Evolutionary conservation across 2,888 invertebrate genomes (phyloP).

Genomic region (Yponomeuta plumbellus): DNA sequence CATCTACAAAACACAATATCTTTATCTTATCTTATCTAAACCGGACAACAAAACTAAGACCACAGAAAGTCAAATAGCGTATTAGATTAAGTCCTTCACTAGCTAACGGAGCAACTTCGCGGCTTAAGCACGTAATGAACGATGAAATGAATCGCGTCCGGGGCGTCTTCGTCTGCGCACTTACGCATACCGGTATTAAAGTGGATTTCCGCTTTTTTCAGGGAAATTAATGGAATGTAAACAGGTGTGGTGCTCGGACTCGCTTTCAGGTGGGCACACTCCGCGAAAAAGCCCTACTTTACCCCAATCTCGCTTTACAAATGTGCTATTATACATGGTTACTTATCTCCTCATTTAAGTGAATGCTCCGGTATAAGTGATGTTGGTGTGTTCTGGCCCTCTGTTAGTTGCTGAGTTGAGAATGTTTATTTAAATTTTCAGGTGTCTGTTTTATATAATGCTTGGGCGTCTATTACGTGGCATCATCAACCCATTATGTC

Average conservation of each 20-base stretch:
- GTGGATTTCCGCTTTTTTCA: neutral
- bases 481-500: too few relatives aligned
- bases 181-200: neutral
- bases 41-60: too few relatives aligned
- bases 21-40: too few relatives aligned
- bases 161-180: too few relatives aligned
- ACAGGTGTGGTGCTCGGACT: neutral
- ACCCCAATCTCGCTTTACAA: neutral
- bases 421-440: too few relatives aligned
- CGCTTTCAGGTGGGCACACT: neutral
- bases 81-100: too few relatives aligned
- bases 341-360: neutral
- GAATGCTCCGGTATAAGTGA: neutral
- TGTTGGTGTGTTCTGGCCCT: neutral
- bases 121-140: neutral
- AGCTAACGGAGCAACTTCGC: neutral
- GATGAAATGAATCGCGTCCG: neutral
- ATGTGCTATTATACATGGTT: neutral
- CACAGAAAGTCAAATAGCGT: too few relatives aligned
- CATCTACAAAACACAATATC: too few relatives aligned
- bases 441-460: too few relatives aligned
- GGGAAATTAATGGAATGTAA: neutral
- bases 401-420: neutral
- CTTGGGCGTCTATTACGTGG: too few relatives aligned
- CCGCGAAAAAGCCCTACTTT: neutral